A percentile compares a stretch with the other conserved stretches of the same genome.
These are phyloP conservation scores for Erpetoichthys calabaricus DNA, from an alignment of 2,797 vertebrate species.

Conservation along the genomic window DNA sequence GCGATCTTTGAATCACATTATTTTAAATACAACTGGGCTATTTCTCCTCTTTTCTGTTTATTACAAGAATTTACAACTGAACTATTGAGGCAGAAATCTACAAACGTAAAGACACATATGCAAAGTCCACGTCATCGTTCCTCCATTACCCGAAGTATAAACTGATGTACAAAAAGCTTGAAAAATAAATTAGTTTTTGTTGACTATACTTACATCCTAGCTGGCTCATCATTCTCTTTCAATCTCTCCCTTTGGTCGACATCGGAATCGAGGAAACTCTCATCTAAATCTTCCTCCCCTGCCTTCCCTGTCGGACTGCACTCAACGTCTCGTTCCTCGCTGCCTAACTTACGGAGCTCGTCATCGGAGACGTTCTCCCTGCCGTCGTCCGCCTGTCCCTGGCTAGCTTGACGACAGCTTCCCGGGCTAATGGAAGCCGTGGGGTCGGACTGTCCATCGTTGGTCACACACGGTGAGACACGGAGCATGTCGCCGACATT, in stretches of 20 bases:
- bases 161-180: slow-evolving; percentile 9
- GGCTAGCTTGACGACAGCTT: slow-evolving; percentile 40
- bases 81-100: too few relatives aligned
- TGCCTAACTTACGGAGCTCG: slow-evolving; percentile 24
- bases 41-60: too few relatives aligned
- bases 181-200: slow-evolving; percentile 5
- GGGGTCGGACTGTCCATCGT: slow-evolving; percentile 12
- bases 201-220: slow-evolving; percentile 52
- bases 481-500: too few relatives aligned
- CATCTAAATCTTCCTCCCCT: slow-evolving; percentile 46
- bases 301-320: slow-evolving; percentile 19
- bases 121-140: slow-evolving; percentile 18
- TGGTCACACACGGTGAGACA: too few relatives aligned
- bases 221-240: slow-evolving; percentile 43
- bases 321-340: slow-evolving; percentile 24
- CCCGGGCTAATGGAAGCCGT: slow-evolving; percentile 40
- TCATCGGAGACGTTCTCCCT: slow-evolving; percentile 10
- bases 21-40: too few relatives aligned
- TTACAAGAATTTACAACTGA: too few relatives aligned
- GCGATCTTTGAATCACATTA: too few relatives aligned
- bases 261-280: slow-evolving; percentile 50
- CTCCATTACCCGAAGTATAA: slow-evolving; percentile 7
- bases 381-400: slow-evolving; percentile 36
- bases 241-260: slow-evolving; percentile 29
- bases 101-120: too few relatives aligned